Percentiles rank a stretch among this genome's conserved stretches.
Conservation (phyloP, 2,797 vertebrate species). For the Falco biarmicus region DNA sequence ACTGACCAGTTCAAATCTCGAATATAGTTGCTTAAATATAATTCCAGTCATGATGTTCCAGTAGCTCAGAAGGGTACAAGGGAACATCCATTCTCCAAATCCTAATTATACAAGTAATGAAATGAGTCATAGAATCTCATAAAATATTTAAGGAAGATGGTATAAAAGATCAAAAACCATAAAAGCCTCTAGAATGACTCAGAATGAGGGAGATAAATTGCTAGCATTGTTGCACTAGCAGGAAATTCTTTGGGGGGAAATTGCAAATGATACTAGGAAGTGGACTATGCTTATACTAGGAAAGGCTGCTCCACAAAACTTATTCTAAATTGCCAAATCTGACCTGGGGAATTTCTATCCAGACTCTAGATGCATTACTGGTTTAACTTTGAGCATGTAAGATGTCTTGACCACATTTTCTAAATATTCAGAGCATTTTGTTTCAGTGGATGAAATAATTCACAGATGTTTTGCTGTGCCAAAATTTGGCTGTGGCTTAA, state of each 20-base stretch:
- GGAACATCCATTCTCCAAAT: background rate
- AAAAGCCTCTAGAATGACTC: background rate
- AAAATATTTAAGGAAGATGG: background rate
- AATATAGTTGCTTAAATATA: background rate
- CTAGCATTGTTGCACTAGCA: background rate
- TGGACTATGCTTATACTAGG: background rate
- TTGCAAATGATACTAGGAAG: background rate
- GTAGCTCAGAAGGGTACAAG: background rate
- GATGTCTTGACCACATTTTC: background rate
- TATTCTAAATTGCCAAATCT: background rate
- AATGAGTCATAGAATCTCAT: background rate
- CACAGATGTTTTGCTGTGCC: background rate
- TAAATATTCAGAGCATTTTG: background rate
- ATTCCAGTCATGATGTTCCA: background rate
- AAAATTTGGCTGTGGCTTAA: constrained; percentile 19
- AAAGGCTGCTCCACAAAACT: background rate
- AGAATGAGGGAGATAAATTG: background rate
- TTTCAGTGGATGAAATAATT: background rate
- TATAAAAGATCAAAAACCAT: background rate
- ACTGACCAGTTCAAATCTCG: background rate
- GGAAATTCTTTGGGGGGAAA: background rate
- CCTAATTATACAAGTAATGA: background rate
- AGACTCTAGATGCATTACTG: background rate
- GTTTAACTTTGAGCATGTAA: background rate
- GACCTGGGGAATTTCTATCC: background rate